phyloP scores from a whole-genome alignment of 2,113 vertebrate species.

The Nestor notabilis region DNA sequence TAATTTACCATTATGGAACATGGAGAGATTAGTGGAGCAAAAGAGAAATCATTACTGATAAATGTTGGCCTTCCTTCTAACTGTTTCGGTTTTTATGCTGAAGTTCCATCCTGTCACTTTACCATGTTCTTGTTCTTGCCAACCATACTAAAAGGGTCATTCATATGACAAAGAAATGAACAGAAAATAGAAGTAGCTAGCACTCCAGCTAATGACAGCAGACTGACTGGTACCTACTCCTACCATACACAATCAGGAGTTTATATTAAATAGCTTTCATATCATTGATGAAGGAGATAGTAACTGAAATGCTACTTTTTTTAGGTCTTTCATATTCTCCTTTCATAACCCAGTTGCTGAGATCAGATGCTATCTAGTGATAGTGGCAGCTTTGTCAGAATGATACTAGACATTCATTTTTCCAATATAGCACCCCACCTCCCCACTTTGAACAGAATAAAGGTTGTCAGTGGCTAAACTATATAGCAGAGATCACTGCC shows the following conservation, averaged over 20 bases:
- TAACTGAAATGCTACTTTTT: slow-evolving; percentile 12
- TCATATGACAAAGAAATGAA: neutral
- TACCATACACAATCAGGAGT: neutral
- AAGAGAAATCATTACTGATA: neutral
- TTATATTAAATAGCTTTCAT: slow-evolving; percentile 29
- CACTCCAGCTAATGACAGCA: slow-evolving; percentile 35
- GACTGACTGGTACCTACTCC: neutral
- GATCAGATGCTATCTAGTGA: neutral
- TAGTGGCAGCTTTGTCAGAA: slow-evolving; percentile 26
- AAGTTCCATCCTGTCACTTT: slow-evolving; percentile 5
- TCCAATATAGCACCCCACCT: neutral
- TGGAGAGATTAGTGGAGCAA: accelerated
- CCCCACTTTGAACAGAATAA: neutral
- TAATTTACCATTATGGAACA: slow-evolving; percentile 15
- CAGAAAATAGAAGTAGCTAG: neutral
- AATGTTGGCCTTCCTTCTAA: neutral
- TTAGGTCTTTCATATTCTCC: neutral
- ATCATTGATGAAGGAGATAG: neutral
- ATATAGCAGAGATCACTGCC: neutral
- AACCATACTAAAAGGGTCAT: neutral
- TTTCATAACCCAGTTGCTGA: neutral
- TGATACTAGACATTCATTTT: slow-evolving; percentile 21
- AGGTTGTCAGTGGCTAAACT: neutral
- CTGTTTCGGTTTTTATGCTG: neutral
- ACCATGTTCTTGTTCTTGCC: neutral